These are phyloP conservation scores for Bovichtus variegatus DNA, from an alignment of 2,797 vertebrate genomes.

Conservation along the genomic window DNA sequence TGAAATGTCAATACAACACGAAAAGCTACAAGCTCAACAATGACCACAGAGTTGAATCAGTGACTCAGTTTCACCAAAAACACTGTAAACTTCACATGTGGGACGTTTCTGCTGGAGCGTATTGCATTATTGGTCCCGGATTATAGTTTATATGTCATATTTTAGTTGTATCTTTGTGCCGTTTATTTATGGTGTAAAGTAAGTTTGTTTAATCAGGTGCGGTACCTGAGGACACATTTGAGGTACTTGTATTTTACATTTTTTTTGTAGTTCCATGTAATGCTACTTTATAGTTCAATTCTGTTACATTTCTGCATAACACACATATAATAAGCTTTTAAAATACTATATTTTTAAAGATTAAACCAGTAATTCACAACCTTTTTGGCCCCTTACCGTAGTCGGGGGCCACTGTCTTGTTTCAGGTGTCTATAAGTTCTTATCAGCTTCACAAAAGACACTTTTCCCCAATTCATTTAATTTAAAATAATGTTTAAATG, in stretches of 20 bases:
- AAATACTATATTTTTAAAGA: not conserved
- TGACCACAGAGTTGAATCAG: not conserved
- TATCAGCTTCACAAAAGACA: not conserved
- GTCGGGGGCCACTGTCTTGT: not conserved
- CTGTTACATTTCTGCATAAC: not conserved
- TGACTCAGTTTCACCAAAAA: no score
- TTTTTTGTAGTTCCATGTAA: not conserved
- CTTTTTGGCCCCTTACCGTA: not conserved
- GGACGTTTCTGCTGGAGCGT: no score
- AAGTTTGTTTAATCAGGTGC: not conserved
- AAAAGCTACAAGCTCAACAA: not conserved
- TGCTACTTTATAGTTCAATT: not conserved
- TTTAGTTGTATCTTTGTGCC: not conserved
- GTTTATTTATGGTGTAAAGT: not conserved
- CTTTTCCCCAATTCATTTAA: not conserved
- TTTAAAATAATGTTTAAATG: not conserved
- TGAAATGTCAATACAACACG: constrained; percentile 1
- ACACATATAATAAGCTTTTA: not conserved
- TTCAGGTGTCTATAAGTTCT: not conserved
- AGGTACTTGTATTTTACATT: not conserved
- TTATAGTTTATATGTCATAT: no score
- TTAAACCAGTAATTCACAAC: not conserved
- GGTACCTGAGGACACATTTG: not conserved
- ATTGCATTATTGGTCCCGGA: not conserved
- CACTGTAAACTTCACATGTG: no score